Evolutionary conservation across 2,797 vertebrate species (phyloP), one percentile per base, ranked within the genome.

Genomic region (Lepus townsendii): DNA sequence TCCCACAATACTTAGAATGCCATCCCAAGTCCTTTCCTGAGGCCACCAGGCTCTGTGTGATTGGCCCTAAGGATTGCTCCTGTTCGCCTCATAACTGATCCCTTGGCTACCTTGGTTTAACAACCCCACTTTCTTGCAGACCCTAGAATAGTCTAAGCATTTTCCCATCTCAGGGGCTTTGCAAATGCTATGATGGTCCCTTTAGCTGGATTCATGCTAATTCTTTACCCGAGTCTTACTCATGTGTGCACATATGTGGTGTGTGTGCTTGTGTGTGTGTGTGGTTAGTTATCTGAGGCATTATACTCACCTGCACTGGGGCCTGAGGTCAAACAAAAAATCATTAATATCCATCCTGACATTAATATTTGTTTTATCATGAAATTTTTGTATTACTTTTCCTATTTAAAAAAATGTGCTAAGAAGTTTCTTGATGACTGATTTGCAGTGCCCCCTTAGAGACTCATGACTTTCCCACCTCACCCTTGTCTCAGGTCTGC

Each of bases 291-390:
- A 50, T 30, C 50, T 47, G 13, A 57, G 60, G 32, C 66, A 93
- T 19, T 60, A 57, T 11, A 52, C n/a, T 72, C 9, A 50, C 6
- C 6, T 35, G 73, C 47, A 27, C 9, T 62, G 32, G 42, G 66
- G 3, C 2, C 42, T 3, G n/a, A 72, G 26, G 7, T 63, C 57
- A 93, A 95, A 83, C 22, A 13, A 78, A 77, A 75, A 60, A 24
- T 50, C 1, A 77, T 6, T 79, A 87, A 63, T 75, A 83, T 8
- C 78, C 32, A 83, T 71, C 24, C 3, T 83, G 42, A 86, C 1
- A 20, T 62, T 68, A 90, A 42, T 54, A 30, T 63, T 65, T 86
- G 86, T 94, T 92, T 90, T 52, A 79, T 30, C 0, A 35, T 73
- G 26, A 27, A 14, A 27, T 86, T 62, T 83, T 91, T 73, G 10